A percentile compares a stretch with the other conserved stretches of the same genome.
phyloP scores from a whole-genome alignment of 2,113 vertebrate genomes.

The Kobus ellipsiprymnus region DNA sequence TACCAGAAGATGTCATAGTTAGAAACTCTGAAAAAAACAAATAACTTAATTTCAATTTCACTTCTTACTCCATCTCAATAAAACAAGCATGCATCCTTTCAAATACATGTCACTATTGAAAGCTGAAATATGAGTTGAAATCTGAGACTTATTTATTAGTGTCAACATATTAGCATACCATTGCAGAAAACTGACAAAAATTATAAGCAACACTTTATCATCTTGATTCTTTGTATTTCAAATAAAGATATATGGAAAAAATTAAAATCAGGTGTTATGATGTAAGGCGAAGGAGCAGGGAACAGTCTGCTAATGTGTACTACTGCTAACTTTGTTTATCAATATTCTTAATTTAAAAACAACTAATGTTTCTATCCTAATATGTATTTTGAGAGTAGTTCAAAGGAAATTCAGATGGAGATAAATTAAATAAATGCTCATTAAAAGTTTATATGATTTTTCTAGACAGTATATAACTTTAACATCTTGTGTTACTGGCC shows the following conservation, averaged over 20 bases:
- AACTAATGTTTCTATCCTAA: neutral
- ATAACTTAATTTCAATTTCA: neutral
- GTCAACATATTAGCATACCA: neutral
- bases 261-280: neutral
- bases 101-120: neutral
- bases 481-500: neutral
- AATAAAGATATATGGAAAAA: neutral
- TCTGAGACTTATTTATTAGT: neutral
- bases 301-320: neutral
- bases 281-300: neutral
- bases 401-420: neutral
- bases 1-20: constrained; percentile 99
- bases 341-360: neutral
- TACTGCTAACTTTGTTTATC: neutral
- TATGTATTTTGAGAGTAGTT: neutral
- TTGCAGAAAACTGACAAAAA: neutral
- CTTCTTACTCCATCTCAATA: neutral
- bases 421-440: neutral
- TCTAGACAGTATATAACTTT: neutral
- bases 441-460: neutral
- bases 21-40: constrained; percentile 84
- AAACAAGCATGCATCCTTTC: neutral
- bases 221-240: neutral
- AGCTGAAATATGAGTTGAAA: neutral
- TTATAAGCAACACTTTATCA: neutral